Base-by-base conservation (phyloP, 1,140 invertebrate genomes). In the Tetragonula clypearis region DNA sequence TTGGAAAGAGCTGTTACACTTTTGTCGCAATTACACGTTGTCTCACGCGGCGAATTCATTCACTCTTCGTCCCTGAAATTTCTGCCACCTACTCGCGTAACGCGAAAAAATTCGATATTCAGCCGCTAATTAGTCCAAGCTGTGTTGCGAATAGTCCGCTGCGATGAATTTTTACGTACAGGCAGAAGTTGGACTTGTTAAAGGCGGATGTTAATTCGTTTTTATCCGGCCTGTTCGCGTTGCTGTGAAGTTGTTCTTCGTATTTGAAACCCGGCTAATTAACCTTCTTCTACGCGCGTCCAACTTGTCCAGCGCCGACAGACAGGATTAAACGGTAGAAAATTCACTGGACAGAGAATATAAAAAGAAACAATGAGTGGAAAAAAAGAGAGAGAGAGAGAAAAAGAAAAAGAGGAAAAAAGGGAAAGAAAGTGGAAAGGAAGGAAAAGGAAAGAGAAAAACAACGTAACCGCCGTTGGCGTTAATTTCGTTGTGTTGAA, bases 131-230 rank as follows among this genome's bases (percentile, higher is more conserved):
- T 72, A 26, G 30, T 2, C 30, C 17, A 68, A 68, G 9, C 66
- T 68, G 66, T 19, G 66, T 19, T 68, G 21, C 9, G 30, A 68
- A 68, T 17, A 30, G 66, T 68, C 19, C 26, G 8, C 65, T 35
- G 6, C 9, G 21, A n/a, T 6, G 12, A 49, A 77, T 41, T 83
- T 49, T 79, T n/a, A 41, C 53, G 5, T 19, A 30, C 19, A 6
- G 35, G 58, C 9, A 58, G 23, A 26, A 82, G 53, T 78, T 79
- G 35, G n/a, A 8, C 41, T n/a, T 35, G 26, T 35, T 15, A 35
- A 41, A 58, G 65, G 30, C 15, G 49, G 53, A 60, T n/a, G 75
- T 69, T 78, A 78, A 78, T 78, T 55, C 74, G 12, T 55, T 78
- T 83, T 83, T 77, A 69, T 78, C 65, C 6, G 8, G 14, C 71